These are phyloP conservation scores for Idaea straminata DNA, from an alignment of 2,888 invertebrate genomes.

Conservation along the genomic window DNA sequence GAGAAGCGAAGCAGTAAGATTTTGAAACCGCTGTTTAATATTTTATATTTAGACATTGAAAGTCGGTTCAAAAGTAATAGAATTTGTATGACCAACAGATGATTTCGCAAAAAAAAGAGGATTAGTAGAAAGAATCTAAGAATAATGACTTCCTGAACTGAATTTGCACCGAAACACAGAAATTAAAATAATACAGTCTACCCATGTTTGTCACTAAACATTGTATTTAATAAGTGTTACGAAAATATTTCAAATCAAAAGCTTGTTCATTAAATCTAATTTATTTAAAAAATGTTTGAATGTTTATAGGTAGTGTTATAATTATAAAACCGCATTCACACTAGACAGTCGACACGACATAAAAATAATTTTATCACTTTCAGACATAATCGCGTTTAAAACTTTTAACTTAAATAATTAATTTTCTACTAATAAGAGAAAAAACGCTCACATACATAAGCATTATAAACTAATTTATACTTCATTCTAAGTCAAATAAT, in stretches of 20 bases:
- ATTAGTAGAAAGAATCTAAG: too few relatives aligned
- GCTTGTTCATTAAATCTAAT: neutral
- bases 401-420: neutral
- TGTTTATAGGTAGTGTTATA: constrained; percentile 1
- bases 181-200: too few relatives aligned
- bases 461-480: neutral
- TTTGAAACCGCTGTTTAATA: too few relatives aligned
- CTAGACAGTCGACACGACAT: neutral
- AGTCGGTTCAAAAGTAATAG: too few relatives aligned
- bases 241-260: neutral
- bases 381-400: neutral
- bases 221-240: neutral
- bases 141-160: too few relatives aligned
- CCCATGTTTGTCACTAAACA: too few relatives aligned
- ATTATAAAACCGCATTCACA: neutral
- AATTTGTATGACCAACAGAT: too few relatives aligned
- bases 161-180: too few relatives aligned
- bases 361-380: neutral
- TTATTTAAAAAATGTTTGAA: neutral
- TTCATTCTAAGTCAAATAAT: neutral
- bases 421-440: neutral
- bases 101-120: too few relatives aligned
- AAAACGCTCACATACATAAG: neutral
- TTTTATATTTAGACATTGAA: too few relatives aligned
- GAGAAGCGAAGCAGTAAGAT: too few relatives aligned